Evolutionary conservation across 2,113 vertebrate species (phyloP).

Genomic region (Dasyurus viverrinus): DNA sequence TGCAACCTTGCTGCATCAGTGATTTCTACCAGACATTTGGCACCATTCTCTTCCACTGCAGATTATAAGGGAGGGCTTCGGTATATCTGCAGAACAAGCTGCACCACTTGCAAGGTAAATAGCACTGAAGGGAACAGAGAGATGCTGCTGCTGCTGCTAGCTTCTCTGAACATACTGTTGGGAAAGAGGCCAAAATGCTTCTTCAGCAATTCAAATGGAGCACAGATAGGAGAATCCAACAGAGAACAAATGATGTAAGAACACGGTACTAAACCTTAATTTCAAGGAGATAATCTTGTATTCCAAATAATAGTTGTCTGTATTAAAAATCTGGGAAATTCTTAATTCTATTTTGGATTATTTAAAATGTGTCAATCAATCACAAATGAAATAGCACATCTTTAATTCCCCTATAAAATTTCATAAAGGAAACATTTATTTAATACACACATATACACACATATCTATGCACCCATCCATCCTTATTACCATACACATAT

Average conservation of each 20-base stretch:
- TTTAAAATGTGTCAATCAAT: background rate
- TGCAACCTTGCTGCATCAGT: slow-evolving; percentile 86
- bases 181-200: slow-evolving; percentile 83
- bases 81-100: slow-evolving; percentile 87
- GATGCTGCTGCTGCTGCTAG: slow-evolving; percentile 73
- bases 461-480: too few relatives aligned
- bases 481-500: too few relatives aligned
- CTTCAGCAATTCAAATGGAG: slow-evolving; percentile 82
- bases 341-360: background rate
- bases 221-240: slow-evolving; percentile 59
- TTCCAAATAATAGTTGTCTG: slow-evolving; percentile 46
- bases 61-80: slow-evolving; percentile 82
- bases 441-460: too few relatives aligned
- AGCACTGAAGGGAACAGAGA: slow-evolving; percentile 55
- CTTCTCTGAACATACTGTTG: slow-evolving; percentile 73
- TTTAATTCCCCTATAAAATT: background rate
- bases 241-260: slow-evolving; percentile 57
- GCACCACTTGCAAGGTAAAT: slow-evolving; percentile 82
- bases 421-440: too few relatives aligned
- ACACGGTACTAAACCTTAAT: slow-evolving; percentile 62
- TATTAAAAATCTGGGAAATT: slow-evolving; percentile 29
- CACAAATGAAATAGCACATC: slow-evolving; percentile 33
- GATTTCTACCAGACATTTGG: slow-evolving; percentile 72
- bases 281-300: slow-evolving; percentile 44
- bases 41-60: slow-evolving; percentile 84